Evolutionary conservation across 2,797 vertebrate genomes (phyloP).

Genomic region (Falco columbarius): DNA sequence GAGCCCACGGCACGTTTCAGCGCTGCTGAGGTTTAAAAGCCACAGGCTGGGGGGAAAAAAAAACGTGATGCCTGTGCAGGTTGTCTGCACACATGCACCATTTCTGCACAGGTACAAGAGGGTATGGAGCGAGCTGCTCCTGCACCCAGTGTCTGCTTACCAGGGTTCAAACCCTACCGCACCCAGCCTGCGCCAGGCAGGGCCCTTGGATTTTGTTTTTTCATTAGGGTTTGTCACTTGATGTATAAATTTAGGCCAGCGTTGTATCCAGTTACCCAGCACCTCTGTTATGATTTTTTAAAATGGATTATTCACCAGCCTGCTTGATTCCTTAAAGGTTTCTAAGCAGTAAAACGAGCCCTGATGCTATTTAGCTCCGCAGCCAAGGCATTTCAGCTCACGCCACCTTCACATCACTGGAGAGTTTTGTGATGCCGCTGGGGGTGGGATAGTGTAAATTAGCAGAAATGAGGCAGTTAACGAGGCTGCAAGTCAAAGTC

Average conservation of each 20-base stretch:
- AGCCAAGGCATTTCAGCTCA: slow-evolving; percentile 3
- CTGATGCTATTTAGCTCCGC: neutral
- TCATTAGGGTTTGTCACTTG: neutral
- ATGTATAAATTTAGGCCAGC: neutral
- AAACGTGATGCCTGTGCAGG: neutral
- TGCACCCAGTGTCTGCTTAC: neutral
- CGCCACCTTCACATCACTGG: neutral
- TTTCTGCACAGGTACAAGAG: neutral
- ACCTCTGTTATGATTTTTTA: neutral
- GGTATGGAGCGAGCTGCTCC: neutral
- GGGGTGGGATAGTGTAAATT: neutral
- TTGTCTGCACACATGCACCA: neutral
- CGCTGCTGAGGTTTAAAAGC: neutral
- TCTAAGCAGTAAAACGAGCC: neutral
- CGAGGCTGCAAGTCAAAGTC: neutral
- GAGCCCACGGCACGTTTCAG: neutral
- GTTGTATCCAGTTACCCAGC: neutral
- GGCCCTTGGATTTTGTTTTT: neutral
- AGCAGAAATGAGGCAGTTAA: slow-evolving; percentile 14
- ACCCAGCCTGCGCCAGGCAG: neutral
- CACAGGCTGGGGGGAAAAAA: neutral
- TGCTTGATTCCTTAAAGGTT: neutral
- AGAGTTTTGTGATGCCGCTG: neutral
- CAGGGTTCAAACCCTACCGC: neutral
- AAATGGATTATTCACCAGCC: neutral